Percentiles rank a stretch among this genome's conserved stretches.
phyloP scores from a whole-genome alignment of 2,888 invertebrate species.

The Tanypteryx hageni region DNA sequence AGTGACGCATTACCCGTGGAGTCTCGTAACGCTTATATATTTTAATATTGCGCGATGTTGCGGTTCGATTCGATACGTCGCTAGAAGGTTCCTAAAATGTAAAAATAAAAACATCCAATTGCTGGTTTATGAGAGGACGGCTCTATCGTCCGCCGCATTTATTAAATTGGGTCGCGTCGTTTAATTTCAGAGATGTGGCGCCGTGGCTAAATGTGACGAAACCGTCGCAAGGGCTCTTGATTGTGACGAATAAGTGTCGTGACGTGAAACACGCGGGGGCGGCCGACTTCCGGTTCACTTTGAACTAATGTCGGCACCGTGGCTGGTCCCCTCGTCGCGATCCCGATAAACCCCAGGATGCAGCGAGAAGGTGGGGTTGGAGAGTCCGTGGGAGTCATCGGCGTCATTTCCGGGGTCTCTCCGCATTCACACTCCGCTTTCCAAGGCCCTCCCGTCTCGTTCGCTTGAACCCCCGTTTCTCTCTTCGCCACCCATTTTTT shows the following conservation, averaged over 20 bases:
- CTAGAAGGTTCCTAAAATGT: too few relatives aligned
- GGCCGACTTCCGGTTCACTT: background rate
- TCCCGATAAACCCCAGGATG: background rate
- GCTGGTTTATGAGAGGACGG: too few relatives aligned
- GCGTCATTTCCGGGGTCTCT: conserved; percentile 46
- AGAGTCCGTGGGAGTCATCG: conserved; percentile 25
- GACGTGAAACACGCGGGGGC: background rate
- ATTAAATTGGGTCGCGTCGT: background rate
- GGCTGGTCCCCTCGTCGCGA: background rate
- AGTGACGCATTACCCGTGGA: too few relatives aligned
- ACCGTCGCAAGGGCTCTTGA: background rate
- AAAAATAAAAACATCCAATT: too few relatives aligned
- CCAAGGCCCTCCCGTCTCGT: background rate
- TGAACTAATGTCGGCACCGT: background rate
- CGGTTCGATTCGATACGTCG: too few relatives aligned
- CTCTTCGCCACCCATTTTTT: background rate
- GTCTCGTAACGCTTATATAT: too few relatives aligned
- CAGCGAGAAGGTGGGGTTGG: background rate
- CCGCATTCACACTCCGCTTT: too few relatives aligned
- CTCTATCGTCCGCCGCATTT: background rate
- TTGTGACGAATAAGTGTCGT: background rate
- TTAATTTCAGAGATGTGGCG: background rate
- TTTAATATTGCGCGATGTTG: too few relatives aligned
- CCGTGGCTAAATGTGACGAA: background rate
- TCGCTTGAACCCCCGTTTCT: background rate